Evolutionary conservation across 2,888 invertebrate genomes (phyloP).

Genomic region (Drosophila stalkeri): DNA sequence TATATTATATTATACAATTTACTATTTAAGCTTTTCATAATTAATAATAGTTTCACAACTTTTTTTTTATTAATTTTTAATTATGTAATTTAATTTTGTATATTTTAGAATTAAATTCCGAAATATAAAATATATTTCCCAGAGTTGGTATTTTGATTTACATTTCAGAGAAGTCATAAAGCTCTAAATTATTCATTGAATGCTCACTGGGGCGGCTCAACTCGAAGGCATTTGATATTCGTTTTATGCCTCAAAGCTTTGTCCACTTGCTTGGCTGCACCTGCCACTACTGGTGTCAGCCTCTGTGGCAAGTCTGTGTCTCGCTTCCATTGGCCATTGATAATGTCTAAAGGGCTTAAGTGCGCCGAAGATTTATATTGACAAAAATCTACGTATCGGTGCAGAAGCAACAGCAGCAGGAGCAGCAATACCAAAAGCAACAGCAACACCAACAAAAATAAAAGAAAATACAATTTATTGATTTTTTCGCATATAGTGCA

Average conservation of each 20-base stretch:
- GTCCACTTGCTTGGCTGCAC: slow-evolving; percentile 22
- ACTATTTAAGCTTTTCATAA: too few species aligned
- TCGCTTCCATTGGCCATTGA: slow-evolving; percentile 64
- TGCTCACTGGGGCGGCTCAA: not conserved
- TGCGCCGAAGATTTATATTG: slow-evolving; percentile 75
- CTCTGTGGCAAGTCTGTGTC: slow-evolving; percentile 17
- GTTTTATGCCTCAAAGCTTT: slow-evolving; percentile 17
- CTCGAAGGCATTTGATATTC: slow-evolving; percentile 18
- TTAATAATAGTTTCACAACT: too few species aligned
- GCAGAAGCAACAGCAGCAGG: not conserved
- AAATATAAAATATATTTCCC: not conserved
- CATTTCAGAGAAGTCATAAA: not conserved
- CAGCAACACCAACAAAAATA: slow-evolving; percentile 29
- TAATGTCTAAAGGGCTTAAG: slow-evolving; percentile 79
- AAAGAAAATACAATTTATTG: slow-evolving; percentile 73
- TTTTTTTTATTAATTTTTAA: not conserved
- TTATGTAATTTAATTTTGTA: not conserved
- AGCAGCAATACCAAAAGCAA: not conserved
- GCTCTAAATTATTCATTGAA: slow-evolving; percentile 3
- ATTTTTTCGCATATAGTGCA: slow-evolving; percentile 65
- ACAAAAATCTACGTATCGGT: slow-evolving; percentile 51
- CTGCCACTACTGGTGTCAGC: slow-evolving; percentile 18
- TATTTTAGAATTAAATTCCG: not conserved
- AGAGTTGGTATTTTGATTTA: not conserved
- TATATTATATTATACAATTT: too few species aligned